Evolutionary conservation across 2,888 invertebrate species (phyloP).

Genomic region (Limenitis arthemis): DNA sequence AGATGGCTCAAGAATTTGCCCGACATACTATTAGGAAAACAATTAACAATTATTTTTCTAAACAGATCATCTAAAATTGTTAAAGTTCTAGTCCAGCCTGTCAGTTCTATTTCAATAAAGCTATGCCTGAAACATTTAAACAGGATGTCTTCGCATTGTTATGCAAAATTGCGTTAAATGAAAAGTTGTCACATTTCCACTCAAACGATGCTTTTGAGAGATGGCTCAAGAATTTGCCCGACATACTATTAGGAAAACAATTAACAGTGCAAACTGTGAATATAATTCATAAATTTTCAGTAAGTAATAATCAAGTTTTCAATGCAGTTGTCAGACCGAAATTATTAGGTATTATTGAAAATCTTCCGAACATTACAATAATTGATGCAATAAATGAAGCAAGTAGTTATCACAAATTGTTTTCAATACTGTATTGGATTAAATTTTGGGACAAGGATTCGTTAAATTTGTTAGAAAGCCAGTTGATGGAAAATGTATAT

Average conservation of each 20-base stretch:
- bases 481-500: constrained; percentile 46
- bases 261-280: constrained; percentile 67
- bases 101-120: constrained; percentile 48
- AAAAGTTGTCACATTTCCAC: constrained; percentile 51
- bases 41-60: no score
- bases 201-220: constrained; percentile 48
- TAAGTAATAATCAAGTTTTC: constrained; percentile 66
- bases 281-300: constrained; percentile 71
- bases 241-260: constrained; percentile 64
- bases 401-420: constrained; percentile 62
- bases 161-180: constrained; percentile 58
- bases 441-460: constrained; percentile 54
- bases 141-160: constrained; percentile 55
- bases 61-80: no score
- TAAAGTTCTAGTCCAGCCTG: no score
- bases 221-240: constrained; percentile 71
- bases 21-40: constrained; percentile 65
- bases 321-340: constrained; percentile 58
- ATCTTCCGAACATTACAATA: constrained; percentile 50
- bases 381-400: constrained; percentile 49
- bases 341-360: constrained; percentile 55
- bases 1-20: constrained; percentile 71
- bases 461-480: constrained; percentile 53
- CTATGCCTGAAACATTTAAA: constrained; percentile 38
- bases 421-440: constrained; percentile 70